Conservation (phyloP, 2,797 vertebrate genomes). For the Pampus argenteus region DNA sequence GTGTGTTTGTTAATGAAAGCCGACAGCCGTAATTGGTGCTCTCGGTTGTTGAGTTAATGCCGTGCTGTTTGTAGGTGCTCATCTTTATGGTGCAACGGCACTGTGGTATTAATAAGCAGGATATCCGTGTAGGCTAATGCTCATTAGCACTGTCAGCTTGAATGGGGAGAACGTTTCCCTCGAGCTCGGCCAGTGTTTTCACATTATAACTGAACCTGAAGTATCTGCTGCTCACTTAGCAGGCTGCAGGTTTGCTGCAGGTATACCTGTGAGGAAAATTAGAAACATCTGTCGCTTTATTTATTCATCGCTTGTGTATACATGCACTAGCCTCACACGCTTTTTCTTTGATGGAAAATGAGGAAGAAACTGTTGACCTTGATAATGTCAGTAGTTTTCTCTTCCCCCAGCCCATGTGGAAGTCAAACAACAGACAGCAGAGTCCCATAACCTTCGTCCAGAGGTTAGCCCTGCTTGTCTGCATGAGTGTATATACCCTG, state of each 20-base stretch:
- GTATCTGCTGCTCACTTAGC: neutral
- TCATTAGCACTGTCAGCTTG: constrained; percentile 56
- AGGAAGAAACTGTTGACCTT: constrained; percentile 45
- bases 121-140: constrained; percentile 42
- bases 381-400: constrained; percentile 31
- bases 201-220: constrained; percentile 14
- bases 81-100: constrained; percentile 36
- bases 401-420: no score
- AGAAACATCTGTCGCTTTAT: constrained; percentile 3
- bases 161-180: constrained; percentile 32
- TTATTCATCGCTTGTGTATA: neutral
- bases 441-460: constrained; percentile 54
- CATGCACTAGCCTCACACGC: neutral
- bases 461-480: constrained; percentile 37
- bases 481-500: constrained; percentile 2
- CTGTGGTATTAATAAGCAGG: constrained; percentile 44
- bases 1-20: constrained; percentile 55
- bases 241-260: neutral
- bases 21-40: constrained; percentile 48
- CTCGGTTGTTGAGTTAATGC: constrained; percentile 44
- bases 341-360: constrained; percentile 15
- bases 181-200: constrained; percentile 16
- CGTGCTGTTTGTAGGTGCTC: constrained; percentile 37
- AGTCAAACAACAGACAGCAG: constrained; percentile 27
- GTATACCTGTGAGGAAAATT: constrained; percentile 3